Evolutionary conservation across 2,888 invertebrate species (phyloP).

Genomic region (Leucophenga montana): DNA sequence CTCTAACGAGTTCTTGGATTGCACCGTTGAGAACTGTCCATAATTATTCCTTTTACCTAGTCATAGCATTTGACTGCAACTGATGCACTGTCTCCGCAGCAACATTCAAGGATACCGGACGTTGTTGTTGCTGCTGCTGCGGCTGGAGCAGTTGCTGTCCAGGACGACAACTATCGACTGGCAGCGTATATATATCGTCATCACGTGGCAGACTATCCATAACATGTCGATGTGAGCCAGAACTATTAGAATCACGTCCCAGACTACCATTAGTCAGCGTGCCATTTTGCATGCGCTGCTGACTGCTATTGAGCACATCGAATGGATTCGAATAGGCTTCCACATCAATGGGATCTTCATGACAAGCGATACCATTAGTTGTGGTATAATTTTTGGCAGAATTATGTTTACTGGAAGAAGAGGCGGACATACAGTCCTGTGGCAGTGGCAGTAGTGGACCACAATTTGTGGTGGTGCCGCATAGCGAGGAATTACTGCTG

Average conservation of each 20-base stretch:
- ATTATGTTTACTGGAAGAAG: conserved; percentile 15
- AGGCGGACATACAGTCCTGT: conserved; percentile 64
- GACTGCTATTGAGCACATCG: conserved; percentile 73
- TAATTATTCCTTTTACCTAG: conserved; percentile 52
- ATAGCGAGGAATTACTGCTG: conserved; percentile 45
- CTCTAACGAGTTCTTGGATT: too few relatives aligned
- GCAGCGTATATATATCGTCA: conserved; percentile 72
- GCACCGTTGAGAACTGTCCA: too few relatives aligned
- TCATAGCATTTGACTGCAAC: conserved; percentile 63
- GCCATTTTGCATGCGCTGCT: conserved; percentile 63
- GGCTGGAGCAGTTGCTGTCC: conserved; percentile 45
- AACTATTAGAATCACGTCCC: conserved; percentile 54
- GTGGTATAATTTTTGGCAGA: conserved; percentile 21
- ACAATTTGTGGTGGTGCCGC: conserved; percentile 57
- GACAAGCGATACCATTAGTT: conserved; percentile 4
- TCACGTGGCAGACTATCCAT: conserved; percentile 52
- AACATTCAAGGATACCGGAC: conserved; percentile 61
- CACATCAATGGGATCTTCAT: conserved; percentile 61
- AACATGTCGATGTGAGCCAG: conserved; percentile 51
- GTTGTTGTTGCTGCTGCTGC: conserved; percentile 4
- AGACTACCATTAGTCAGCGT: conserved; percentile 63
- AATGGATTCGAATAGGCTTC: conserved; percentile 76
- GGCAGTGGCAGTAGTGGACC: conserved; percentile 69
- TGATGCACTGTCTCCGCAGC: conserved; percentile 57
- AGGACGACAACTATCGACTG: conserved; percentile 68